phyloP scores from a whole-genome alignment of 2,113 vertebrate genomes.

The Panthera uncia region DNA sequence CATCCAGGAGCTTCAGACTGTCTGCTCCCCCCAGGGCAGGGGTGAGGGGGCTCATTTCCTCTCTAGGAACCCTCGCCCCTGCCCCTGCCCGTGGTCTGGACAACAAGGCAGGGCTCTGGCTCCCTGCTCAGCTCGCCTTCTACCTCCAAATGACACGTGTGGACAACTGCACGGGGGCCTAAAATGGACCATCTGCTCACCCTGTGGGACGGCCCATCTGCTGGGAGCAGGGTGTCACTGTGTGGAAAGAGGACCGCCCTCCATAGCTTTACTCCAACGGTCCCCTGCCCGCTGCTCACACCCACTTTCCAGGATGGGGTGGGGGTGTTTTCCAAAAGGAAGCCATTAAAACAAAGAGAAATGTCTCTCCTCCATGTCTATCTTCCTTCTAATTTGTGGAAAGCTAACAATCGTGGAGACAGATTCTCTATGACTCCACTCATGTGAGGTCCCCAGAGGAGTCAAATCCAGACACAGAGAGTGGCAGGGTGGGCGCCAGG shows the following conservation, averaged over 20 bases:
- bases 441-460: rapidly evolving
- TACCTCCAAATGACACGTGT: rapidly evolving
- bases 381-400: not conserved
- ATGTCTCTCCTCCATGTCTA: rapidly evolving
- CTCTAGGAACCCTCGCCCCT: rapidly evolving
- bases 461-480: not conserved
- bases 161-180: not conserved
- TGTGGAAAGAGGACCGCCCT: not conserved
- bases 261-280: rapidly evolving
- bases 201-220: not conserved
- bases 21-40: rapidly evolving
- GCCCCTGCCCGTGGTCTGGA: too few species aligned
- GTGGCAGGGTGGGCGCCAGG: rapidly evolving
- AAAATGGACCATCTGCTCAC: rapidly evolving
- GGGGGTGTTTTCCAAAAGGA: not conserved
- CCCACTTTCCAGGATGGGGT: not conserved
- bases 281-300: rapidly evolving
- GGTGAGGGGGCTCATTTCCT: rapidly evolving
- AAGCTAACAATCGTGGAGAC: not conserved
- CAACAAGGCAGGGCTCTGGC: rapidly evolving
- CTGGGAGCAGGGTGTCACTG: rapidly evolving
- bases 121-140: rapidly evolving
- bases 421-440: rapidly evolving
- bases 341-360: not conserved
- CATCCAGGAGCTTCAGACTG: rapidly evolving